A percentile compares a stretch with the other conserved stretches of the same genome.
These are phyloP conservation scores for Tetragonula carbonaria DNA, from an alignment of 2,888 invertebrate genomes.

Conservation along the genomic window DNA sequence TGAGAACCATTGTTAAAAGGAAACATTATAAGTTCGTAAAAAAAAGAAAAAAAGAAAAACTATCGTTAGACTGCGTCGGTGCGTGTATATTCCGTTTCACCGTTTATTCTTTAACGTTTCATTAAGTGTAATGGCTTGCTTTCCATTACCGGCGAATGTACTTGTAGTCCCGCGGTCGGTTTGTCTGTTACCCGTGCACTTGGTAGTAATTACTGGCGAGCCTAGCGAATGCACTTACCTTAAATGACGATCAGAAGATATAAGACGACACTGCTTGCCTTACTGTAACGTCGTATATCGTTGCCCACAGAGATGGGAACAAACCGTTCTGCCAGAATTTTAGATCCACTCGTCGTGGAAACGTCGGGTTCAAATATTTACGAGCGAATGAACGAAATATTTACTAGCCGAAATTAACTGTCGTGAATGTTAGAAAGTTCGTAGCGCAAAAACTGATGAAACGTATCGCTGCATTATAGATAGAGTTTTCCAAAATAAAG, in stretches of 20 bases:
- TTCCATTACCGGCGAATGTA: constrained; percentile 33
- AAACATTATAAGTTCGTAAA: too few relatives aligned
- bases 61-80: neutral
- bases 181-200: constrained; percentile 30
- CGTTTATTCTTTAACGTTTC: constrained; percentile 48
- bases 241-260: constrained; percentile 19
- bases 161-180: constrained; percentile 20
- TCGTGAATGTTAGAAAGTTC: too few relatives aligned
- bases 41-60: neutral
- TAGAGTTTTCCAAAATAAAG: too few relatives aligned
- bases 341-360: too few relatives aligned
- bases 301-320: neutral
- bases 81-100: neutral
- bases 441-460: too few relatives aligned
- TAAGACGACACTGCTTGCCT: too few relatives aligned
- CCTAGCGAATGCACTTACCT: constrained; percentile 60
- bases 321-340: neutral
- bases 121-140: constrained; percentile 58
- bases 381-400: too few relatives aligned
- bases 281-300: neutral
- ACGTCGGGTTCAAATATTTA: too few relatives aligned
- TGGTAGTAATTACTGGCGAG: constrained; percentile 41
- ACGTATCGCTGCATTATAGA: too few relatives aligned
- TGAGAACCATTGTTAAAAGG: neutral
- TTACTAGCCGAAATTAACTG: too few relatives aligned